Evolutionary conservation across 1,140 invertebrate species (phyloP).

Genomic region (Chymomyza costata): DNA sequence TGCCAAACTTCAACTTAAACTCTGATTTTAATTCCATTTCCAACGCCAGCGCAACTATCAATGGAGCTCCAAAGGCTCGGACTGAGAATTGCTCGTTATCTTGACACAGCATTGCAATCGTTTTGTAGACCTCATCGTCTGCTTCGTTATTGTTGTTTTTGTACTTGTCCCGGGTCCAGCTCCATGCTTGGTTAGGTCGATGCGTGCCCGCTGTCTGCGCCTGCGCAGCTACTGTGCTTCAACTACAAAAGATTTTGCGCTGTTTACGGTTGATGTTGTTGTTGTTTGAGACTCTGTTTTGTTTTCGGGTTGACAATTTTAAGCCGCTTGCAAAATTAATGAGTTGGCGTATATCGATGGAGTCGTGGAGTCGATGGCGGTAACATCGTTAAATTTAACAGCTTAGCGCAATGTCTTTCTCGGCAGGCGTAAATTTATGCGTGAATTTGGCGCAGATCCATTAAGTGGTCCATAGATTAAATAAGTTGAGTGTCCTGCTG

Average conservation of each 20-base stretch:
- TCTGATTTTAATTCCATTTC: background rate
- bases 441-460: slow-evolving; percentile 74
- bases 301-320: slow-evolving; percentile 51
- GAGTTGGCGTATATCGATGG: slow-evolving; percentile 38
- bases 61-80: background rate
- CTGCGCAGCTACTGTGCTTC: slow-evolving; percentile 66
- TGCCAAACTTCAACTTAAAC: background rate
- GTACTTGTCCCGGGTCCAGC: background rate
- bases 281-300: slow-evolving; percentile 14
- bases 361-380: background rate
- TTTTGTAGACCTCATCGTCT: slow-evolving; percentile 48
- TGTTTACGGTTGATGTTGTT: slow-evolving; percentile 1
- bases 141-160: background rate
- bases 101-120: slow-evolving; percentile 48
- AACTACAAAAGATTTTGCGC: slow-evolving; percentile 7
- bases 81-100: slow-evolving; percentile 43
- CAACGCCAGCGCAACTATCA: background rate
- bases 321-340: slow-evolving; percentile 57
- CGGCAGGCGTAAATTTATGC: slow-evolving; percentile 61
- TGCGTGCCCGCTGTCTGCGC: slow-evolving; percentile 16
- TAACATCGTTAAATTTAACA: slow-evolving; percentile 60
- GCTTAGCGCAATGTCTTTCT: slow-evolving; percentile 53
- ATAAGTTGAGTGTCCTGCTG: slow-evolving; percentile 7
- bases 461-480: slow-evolving; percentile 72
- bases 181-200: background rate